Evolutionary conservation across 1,140 invertebrate genomes (phyloP).

Genomic region (Diachasmimorpha longicaudata): DNA sequence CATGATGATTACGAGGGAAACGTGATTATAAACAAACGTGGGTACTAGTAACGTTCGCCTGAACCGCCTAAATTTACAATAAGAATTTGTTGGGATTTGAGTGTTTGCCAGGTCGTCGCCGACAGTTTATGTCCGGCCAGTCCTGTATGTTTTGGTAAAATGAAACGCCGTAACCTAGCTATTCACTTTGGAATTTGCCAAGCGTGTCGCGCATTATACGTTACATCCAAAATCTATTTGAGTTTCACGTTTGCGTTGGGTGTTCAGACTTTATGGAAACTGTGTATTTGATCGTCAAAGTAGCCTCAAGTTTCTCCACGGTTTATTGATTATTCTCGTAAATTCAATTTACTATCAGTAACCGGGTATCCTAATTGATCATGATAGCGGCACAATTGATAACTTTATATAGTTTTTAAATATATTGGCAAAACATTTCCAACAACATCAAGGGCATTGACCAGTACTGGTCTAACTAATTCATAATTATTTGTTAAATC

Average conservation of each 20-base stretch:
- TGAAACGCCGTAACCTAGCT: neutral
- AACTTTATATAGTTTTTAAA: no score
- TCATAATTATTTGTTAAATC: no score
- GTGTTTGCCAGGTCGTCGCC: constrained; percentile 37
- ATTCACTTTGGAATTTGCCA: neutral
- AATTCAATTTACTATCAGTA: no score
- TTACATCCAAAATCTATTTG: neutral
- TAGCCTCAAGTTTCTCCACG: neutral
- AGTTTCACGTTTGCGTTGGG: neutral
- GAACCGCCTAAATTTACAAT: constrained; percentile 43
- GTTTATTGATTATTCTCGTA: no score
- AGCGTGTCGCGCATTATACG: neutral
- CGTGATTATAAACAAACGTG: no score
- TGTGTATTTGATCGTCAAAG: neutral
- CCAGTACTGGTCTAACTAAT: no score
- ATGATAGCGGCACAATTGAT: no score
- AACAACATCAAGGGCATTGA: no score
- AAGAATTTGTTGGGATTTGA: constrained; percentile 41
- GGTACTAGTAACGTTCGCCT: constrained; percentile 14
- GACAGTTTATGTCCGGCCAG: neutral
- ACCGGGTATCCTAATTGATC: no score
- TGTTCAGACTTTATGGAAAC: neutral
- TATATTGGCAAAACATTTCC: no score
- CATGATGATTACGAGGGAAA: no score
- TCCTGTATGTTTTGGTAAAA: neutral